Conservation (phyloP, 2,113 vertebrate genomes). For the Etia nguti region DNA sequence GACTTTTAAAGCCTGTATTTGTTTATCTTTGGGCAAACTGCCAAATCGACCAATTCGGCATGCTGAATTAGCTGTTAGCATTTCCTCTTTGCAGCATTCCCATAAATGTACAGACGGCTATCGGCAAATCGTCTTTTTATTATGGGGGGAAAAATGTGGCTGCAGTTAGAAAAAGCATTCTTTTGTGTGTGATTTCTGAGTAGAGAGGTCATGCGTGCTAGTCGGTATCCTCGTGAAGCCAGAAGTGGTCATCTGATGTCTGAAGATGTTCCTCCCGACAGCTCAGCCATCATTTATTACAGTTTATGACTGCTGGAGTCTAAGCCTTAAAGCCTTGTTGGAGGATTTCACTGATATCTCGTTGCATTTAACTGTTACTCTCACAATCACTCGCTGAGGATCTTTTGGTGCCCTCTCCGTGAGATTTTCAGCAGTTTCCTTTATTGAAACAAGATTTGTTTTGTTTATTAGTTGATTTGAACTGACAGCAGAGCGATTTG, state of each 20-base stretch:
- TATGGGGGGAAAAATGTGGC: background rate
- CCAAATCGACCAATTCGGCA: background rate
- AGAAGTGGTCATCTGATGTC: background rate
- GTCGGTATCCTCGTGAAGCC: background rate
- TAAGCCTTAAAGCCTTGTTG: background rate
- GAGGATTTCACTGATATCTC: background rate
- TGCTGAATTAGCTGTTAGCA: background rate
- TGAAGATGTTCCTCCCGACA: background rate
- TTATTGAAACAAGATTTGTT: background rate
- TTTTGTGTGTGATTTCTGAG: background rate
- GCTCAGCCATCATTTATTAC: background rate
- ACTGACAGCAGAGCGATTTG: background rate
- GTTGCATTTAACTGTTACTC: background rate
- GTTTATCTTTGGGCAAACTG: background rate
- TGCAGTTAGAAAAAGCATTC: background rate
- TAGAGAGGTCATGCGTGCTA: accelerated
- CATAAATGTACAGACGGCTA: accelerated
- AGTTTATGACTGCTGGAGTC: background rate
- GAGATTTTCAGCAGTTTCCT: background rate
- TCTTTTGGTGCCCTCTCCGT: background rate
- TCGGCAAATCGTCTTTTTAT: background rate
- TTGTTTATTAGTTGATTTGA: background rate
- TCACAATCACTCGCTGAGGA: background rate
- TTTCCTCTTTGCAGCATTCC: background rate
- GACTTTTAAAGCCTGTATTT: background rate